Base-by-base conservation (phyloP, 2,797 vertebrate genomes). In the Trematomus bernacchii region DNA sequence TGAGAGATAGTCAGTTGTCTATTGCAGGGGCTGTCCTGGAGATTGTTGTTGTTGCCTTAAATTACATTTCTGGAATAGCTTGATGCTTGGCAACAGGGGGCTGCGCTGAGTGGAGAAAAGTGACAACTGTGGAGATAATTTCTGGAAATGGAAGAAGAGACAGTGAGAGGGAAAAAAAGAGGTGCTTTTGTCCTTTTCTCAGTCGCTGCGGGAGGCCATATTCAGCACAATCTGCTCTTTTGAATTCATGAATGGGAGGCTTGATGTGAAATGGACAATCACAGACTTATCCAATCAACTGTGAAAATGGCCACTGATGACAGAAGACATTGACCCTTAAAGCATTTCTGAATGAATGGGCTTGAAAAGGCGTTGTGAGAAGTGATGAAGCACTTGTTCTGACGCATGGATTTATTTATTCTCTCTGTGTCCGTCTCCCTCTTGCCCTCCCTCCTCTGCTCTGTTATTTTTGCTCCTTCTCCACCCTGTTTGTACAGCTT, bases 51-150 rank as follows among this genome's bases (percentile, higher is more conserved):
- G 60, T 73, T 83, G 59, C 50, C 52, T 76, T 73, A 59, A 84
- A 90, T 84, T 76, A 77, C 62, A 86, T 85, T 80, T 76, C 71
- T 66, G 55, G 52, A 68, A 69, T 62, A 63, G 52, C 60, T 79
- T 65, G 73, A 76, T 33, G 73, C 66, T 83, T 75, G 70, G 77
- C 84, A 83, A 71, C 50, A 66, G 16, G 71, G 64, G 37, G 51
- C 12, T 16, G 51, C 4, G 48, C 57, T 79, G 77, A 84, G 69
- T 71, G 72, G 66, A 63, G 63, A 54, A 66, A 69, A 79, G 37
- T 61, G 60, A 61, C 52, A 19, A 6, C 16, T 59, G 48, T 54
- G 52, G 52, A 73, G 44, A 18, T 51, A 37, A 77, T 79, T 62
- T 81, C 40, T 30, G 54, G 37, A 40, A 58, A 61, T 2, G 18